Base-by-base conservation (phyloP, 1,140 invertebrate genomes). In the Arion vulgaris region DNA sequence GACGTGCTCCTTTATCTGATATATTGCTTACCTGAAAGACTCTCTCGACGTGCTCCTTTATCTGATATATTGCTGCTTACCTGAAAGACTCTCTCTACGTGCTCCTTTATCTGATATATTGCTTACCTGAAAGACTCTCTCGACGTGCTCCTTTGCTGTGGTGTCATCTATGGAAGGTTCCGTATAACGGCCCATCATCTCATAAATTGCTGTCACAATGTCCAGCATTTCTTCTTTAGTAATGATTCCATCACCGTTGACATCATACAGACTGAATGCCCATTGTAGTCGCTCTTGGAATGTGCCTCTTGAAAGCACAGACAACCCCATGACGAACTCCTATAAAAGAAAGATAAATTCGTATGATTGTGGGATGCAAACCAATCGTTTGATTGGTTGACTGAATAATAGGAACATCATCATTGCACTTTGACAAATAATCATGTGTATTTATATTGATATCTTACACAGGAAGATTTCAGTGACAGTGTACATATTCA, bases 221-320 rank as follows among this genome's bases (percentile, higher is more conserved):
- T 96, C 95, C 72, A 96, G 90, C 96, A 98, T 96, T 92, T 98
- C 96, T 53, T 95, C 91, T 91, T 96, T 96, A 51, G 95, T 96
- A 86, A 98, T 96, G 73, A 95, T 93, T 15, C 96, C 96, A 89
- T 97, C 96, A 0, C 96, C 95, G 89, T 97, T 96, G 17, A 97
- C 94, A 91, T 98, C 97, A 92, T 98, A 98, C 2, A 98, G 93
- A n/a, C 95, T 96, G 90, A 98, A 98, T n/a, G 97, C 95, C 97
- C 97, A 98, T 84, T 96, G 95, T 28, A 98, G 93, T 90, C 98
- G 97, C 91, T 98, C 97, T 86, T 97, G 95, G n/a, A 96, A 94
- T 1, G 95, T 95, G 1, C 97, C 97, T 75, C 97, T 80, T 5
- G 90, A 89, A 80, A 92, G 85, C 57, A 97, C 95, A 0, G 97